phyloP scores from a whole-genome alignment of 1,140 invertebrate species.

The Drosophila persimilis region DNA sequence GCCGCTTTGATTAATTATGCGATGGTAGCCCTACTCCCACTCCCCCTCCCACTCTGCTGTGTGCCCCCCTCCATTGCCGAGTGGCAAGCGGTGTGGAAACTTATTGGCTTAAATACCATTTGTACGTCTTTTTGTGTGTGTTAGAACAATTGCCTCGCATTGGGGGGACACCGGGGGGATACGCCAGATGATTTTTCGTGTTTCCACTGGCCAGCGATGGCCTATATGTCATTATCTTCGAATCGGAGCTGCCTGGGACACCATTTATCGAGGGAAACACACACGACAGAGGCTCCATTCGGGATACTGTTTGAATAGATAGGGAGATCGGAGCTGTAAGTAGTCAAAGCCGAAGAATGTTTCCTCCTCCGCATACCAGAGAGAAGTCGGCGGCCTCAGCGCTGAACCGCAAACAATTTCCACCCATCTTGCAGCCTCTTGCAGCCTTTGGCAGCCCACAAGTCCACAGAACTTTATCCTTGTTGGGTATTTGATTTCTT shows the following conservation, averaged over 20 bases:
- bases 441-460: too few relatives aligned
- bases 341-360: too few relatives aligned
- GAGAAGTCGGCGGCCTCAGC: neutral
- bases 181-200: slow-evolving; percentile 40
- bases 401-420: too few relatives aligned
- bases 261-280: too few relatives aligned
- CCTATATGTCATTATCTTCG: slow-evolving; percentile 1
- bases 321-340: neutral
- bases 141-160: slow-evolving; percentile 56
- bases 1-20: slow-evolving; percentile 79
- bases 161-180: slow-evolving; percentile 37
- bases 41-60: neutral
- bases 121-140: slow-evolving; percentile 17
- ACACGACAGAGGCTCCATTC: too few relatives aligned
- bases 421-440: too few relatives aligned
- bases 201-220: slow-evolving; percentile 11
- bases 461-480: too few relatives aligned
- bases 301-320: neutral
- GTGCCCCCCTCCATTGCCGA: slow-evolving; percentile 6
- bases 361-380: too few relatives aligned
- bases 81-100: slow-evolving; percentile 23
- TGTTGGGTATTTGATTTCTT: too few relatives aligned
- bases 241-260: too few relatives aligned
- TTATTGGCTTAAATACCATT: slow-evolving; percentile 46
- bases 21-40: slow-evolving; percentile 44